These are phyloP conservation scores for Notechis scutatus DNA, from an alignment of 2,113 vertebrate genomes.

Conservation along the genomic window DNA sequence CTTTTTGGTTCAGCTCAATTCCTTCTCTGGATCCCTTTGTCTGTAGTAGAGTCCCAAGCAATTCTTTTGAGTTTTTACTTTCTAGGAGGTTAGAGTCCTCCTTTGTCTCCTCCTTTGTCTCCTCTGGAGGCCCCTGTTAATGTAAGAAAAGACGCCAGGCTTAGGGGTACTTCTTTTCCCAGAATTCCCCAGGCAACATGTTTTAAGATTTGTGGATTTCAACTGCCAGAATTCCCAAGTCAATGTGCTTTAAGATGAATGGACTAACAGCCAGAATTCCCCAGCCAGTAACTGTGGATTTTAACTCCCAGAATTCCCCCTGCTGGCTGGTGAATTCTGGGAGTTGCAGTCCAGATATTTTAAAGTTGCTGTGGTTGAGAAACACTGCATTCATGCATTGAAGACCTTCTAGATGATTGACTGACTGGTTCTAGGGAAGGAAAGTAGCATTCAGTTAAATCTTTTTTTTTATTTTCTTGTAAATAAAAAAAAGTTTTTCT, in stretches of 20 bases:
- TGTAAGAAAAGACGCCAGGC: background rate
- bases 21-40: background rate
- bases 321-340: background rate
- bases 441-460: background rate
- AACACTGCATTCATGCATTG: background rate
- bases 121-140: background rate
- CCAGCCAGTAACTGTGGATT: background rate
- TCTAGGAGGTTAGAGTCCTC: background rate
- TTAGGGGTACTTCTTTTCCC: background rate
- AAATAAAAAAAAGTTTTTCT: background rate
- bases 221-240: background rate
- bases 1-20: background rate
- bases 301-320: background rate
- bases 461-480: background rate
- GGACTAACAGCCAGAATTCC: background rate
- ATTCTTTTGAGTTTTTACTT: background rate
- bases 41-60: background rate
- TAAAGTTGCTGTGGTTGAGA: background rate
- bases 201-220: background rate
- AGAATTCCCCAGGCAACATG: background rate
- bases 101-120: background rate
- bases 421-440: background rate
- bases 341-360: background rate
- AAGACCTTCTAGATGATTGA: background rate
- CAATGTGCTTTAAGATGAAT: background rate